Evolutionary conservation across 2,797 vertebrate species (phyloP), one percentile per base, ranked within the genome.

Genomic region (Ispidina lecontei): DNA sequence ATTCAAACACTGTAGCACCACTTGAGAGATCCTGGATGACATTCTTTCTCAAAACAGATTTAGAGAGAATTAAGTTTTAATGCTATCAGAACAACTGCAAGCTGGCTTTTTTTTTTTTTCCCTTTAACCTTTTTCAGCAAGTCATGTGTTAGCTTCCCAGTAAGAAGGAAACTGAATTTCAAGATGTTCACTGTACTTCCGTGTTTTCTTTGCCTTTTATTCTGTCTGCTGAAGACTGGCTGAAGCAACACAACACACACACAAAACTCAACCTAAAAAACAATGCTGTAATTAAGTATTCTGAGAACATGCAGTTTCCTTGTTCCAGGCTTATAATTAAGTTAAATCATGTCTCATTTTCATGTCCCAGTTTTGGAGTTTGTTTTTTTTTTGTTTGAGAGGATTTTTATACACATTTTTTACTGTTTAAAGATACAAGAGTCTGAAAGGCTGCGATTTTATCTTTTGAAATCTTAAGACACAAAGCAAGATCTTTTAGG

Each of bases 261-360:
- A 11, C 54, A 59, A 39, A 69, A 69, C 60, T 60, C 59, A 70
- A 37, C 31, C 70, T 80, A 83, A 91, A 95, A 84, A 84, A 90
- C 90, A 96, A 94, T 94, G 83, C 51, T 92, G 71, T 92, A 93
- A 95, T 95, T 94, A 94, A 90, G 74, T 71, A 91, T 93, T 93
- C 93, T 87, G 80, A 96, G 93, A 94, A 95, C 91, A 92, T 41
- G 64, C 54, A 41, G 71, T 87, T 95, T 90, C 83, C 87, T 90
- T 73, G 60, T 92, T 87, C 71, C 55, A 91, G 83, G 71, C 62
- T 92, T 96, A 79, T 93, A 95, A 94, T 96, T 73, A 96, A 93
- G 87, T 93, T 91, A 93, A 95, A 94, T 89, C 80, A 82, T 47
- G 60, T 76, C 72, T 92, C 68, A 90, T 95, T 94, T 91, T 95